These are phyloP conservation scores for Babylonia areolata DNA, from an alignment of 1,140 invertebrate species.

Conservation along the genomic window DNA sequence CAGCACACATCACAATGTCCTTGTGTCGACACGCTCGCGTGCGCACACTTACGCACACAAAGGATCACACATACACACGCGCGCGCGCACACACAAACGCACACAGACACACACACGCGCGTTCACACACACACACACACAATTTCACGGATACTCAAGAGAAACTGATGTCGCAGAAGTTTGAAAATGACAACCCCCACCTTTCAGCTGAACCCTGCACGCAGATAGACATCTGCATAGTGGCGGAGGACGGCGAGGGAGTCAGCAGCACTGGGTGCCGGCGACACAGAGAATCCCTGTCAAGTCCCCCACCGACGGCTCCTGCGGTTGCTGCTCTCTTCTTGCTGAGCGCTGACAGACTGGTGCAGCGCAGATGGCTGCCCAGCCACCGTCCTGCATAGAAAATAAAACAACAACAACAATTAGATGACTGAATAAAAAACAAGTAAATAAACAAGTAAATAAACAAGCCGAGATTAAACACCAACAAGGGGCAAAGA, in stretches of 20 bases:
- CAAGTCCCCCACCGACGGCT: background rate
- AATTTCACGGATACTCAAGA: too few species aligned
- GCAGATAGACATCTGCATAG: slow-evolving; percentile 1
- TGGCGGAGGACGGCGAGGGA: background rate
- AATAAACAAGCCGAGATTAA: too few species aligned
- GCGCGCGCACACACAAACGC: background rate
- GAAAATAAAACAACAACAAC: too few species aligned
- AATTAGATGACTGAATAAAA: too few species aligned
- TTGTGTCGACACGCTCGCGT: background rate
- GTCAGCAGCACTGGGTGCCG: slow-evolving; percentile 11
- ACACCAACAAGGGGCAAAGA: too few species aligned
- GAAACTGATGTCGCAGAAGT: too few species aligned
- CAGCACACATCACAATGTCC: too few species aligned
- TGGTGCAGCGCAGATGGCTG: background rate
- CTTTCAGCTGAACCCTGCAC: background rate
- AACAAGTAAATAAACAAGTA: too few species aligned
- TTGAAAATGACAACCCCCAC: background rate
- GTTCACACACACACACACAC: background rate
- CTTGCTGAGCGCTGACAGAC: background rate
- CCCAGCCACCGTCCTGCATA: slow-evolving; percentile 14
- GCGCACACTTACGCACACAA: background rate
- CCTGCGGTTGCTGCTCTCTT: too few species aligned
- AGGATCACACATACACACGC: background rate
- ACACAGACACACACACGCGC: slow-evolving; percentile 1
- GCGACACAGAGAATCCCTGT: slow-evolving; percentile 17